A percentile compares a stretch with the other conserved stretches of the same genome.
phyloP scores from a whole-genome alignment of 2,797 vertebrate species.

The Rousettus madagascariensis region DNA sequence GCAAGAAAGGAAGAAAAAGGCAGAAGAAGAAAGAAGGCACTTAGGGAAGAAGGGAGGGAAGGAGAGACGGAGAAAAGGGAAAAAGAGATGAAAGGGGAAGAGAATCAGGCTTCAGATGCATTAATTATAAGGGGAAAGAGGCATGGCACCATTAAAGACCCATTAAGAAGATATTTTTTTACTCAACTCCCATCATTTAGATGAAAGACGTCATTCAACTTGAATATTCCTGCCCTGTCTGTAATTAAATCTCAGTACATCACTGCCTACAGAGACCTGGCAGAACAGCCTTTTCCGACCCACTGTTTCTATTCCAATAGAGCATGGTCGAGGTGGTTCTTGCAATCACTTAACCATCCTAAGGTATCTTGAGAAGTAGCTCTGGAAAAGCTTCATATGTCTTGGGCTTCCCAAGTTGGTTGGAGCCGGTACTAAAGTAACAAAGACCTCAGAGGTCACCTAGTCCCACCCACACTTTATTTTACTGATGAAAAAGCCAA shows the following conservation, averaged over 20 bases:
- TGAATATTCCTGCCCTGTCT: not conserved
- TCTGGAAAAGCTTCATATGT: not conserved
- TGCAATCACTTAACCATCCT: not conserved
- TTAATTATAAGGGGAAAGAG: not conserved
- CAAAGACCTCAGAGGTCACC: not conserved
- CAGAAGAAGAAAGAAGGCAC: not conserved
- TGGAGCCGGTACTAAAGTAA: not conserved
- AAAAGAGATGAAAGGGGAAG: not conserved
- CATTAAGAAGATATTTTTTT: not conserved
- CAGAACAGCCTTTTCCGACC: not conserved
- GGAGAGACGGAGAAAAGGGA: not conserved
- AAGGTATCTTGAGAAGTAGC: not conserved
- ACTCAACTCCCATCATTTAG: not conserved
- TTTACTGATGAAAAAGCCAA: not conserved
- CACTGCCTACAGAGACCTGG: not conserved
- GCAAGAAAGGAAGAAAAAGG: not conserved
- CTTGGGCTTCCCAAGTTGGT: not conserved
- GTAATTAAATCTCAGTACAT: not conserved
- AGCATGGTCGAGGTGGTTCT: not conserved
- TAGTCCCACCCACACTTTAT: not conserved
- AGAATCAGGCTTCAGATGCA: not conserved
- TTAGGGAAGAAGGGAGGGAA: not conserved
- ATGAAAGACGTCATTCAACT: not conserved
- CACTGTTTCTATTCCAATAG: not conserved
- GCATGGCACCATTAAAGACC: not conserved